Evolutionary conservation across 1,140 invertebrate genomes (phyloP), one percentile per base, ranked within the genome.

Genomic region (Augochlora pura): DNA sequence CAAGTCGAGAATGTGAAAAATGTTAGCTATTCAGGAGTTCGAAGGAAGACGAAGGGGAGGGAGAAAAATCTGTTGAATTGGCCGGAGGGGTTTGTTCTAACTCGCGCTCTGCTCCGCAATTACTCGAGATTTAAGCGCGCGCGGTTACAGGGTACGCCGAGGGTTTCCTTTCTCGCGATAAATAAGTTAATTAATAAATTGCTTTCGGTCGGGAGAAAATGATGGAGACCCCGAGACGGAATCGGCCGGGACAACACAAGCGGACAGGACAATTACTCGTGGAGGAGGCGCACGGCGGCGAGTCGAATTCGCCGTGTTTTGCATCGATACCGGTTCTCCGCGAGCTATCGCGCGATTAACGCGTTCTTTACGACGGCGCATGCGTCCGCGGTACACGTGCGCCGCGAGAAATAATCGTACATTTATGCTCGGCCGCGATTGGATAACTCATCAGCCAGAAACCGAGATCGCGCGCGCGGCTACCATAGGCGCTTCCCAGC

Each of bases 361-460:
- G 52, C 70, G 42, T 78, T 60, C 76, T 69, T 80, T 39, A 49
- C 65, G 27, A 81, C 12, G 23, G 59, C 57, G 54, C n/a, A 77
- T 74, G 72, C 49, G 62, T 69, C 52, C 71, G 52, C 10, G 77
- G 57, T 74, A 74, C 42, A 66, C 82, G 77, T 70, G 67, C 39
- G 27, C 75, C n/a, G 14, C 75, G 42, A 62, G 66, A 23, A 83
- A 83, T 84, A 80, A 83, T 84, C 83, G 81, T 72, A 66, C 82
- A 77, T 83, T 88, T 80, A 87, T 86, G 73, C 79, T 68, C 73
- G 39, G 76, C 79, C 79, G 54, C 83, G 82, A 87, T 87, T 84
- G 86, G 83, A 85, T 87, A 87, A 87, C 86, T 88, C 84, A 85
- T 84, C 86, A 65, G 75, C 70, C 71, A 81, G 69, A 69, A 77